These are phyloP conservation scores for Mola mola DNA, from an alignment of 2,113 vertebrate genomes.

Conservation along the genomic window DNA sequence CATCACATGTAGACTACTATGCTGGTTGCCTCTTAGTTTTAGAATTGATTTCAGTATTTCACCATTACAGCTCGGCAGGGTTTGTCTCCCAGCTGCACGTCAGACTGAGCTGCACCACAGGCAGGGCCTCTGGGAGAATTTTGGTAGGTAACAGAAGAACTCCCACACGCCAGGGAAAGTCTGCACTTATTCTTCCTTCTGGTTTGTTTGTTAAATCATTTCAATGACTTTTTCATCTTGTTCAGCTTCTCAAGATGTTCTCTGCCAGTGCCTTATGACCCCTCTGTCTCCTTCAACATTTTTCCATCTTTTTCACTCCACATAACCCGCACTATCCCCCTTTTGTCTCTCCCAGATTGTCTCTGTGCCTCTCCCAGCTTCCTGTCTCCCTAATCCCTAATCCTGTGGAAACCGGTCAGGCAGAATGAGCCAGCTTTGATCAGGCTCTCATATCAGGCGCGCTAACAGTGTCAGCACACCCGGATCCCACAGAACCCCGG, in stretches of 20 bases:
- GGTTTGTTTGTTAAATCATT: conserved; percentile 8
- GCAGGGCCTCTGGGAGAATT: conserved; percentile 2
- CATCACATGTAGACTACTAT: background rate
- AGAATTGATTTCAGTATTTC: conserved; percentile 32
- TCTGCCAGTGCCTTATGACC: conserved; percentile 39
- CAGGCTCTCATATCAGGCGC: conserved; percentile 80
- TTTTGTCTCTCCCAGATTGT: conserved; percentile 70
- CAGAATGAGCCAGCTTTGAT: conserved; percentile 84
- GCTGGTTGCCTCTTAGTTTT: conserved; percentile 8
- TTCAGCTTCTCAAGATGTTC: conserved; percentile 24
- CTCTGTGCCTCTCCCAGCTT: conserved; percentile 76
- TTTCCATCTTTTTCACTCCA: conserved; percentile 50
- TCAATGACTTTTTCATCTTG: background rate
- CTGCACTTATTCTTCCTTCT: background rate
- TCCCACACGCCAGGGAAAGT: background rate
- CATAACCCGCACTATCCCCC: conserved; percentile 47
- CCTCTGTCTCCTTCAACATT: conserved; percentile 34
- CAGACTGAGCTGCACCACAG: conserved; percentile 27
- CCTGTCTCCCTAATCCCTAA: conserved; percentile 84
- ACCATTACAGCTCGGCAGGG: conserved; percentile 21
- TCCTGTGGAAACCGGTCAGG: conserved; percentile 84
- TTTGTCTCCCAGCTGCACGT: conserved; percentile 22
- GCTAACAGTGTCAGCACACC: conserved; percentile 80
- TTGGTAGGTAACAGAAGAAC: conserved; percentile 2
- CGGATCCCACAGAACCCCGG: conserved; percentile 78